Evolutionary conservation across 2,888 invertebrate genomes (phyloP).

Genomic region (Drosophila hamatofila): DNA sequence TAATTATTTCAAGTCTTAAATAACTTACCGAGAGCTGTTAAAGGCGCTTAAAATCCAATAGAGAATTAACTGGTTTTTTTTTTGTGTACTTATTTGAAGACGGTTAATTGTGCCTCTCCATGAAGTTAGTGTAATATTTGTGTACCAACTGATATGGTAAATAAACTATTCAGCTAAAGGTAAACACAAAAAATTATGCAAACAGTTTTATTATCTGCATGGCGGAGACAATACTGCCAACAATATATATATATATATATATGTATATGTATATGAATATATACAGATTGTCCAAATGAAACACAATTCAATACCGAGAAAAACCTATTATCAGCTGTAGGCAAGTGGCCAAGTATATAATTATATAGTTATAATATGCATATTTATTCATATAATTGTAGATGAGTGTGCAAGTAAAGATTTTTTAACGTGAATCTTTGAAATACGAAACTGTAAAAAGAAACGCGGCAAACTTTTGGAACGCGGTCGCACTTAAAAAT

Average conservation of each 20-base stretch:
- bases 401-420: background rate
- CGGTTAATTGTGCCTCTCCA: constrained; percentile 14
- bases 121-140: constrained; percentile 17
- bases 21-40: constrained; percentile 36
- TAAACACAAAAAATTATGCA: constrained; percentile 38
- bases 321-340: constrained; percentile 30
- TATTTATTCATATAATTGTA: background rate
- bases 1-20: background rate
- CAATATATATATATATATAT: no score
- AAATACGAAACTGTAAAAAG: constrained; percentile 15
- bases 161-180: constrained; percentile 20
- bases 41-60: constrained; percentile 31
- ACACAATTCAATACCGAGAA: constrained; percentile 40
- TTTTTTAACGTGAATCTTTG: constrained; percentile 11
- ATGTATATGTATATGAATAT: constrained; percentile 7
- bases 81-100: constrained; percentile 23
- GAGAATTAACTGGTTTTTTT: constrained; percentile 5
- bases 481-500: constrained; percentile 15
- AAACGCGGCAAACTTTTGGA: constrained; percentile 17
- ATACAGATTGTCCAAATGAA: constrained; percentile 17
- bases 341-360: background rate
- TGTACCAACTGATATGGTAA: constrained; percentile 27
- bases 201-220: constrained; percentile 43
- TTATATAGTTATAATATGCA: background rate
- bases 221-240: constrained; percentile 20